Conservation (phyloP, 1,140 invertebrate genomes). For the Pygmarrhopalites habei region DNA sequence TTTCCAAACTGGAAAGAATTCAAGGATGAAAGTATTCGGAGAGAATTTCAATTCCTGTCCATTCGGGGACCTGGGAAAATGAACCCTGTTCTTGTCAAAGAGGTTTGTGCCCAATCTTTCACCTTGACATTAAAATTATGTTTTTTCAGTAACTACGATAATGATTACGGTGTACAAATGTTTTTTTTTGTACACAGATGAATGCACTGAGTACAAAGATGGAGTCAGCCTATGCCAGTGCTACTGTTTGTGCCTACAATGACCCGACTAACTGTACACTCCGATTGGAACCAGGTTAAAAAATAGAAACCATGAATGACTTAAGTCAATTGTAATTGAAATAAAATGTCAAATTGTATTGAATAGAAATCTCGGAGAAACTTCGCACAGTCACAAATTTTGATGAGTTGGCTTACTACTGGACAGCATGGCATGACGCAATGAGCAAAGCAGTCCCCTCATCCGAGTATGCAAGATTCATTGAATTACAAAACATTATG, state of each 20-base stretch:
- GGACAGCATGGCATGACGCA: conserved; percentile 50
- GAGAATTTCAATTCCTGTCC: conserved; percentile 21
- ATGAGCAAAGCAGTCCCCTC: conserved; percentile 8
- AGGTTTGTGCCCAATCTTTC: background rate
- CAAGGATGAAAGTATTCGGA: conserved; percentile 1
- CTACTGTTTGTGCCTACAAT: conserved; percentile 32
- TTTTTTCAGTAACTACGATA: background rate
- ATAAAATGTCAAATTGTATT: background rate
- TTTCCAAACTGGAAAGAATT: conserved; percentile 28
- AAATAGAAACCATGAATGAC: background rate
- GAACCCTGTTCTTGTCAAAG: background rate
- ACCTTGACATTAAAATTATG: background rate
- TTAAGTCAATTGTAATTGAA: background rate
- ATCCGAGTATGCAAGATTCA: conserved; percentile 14
- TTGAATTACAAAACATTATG: conserved; percentile 18
- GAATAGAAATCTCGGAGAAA: conserved; percentile 43
- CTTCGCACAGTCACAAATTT: conserved; percentile 44
- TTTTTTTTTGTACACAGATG: conserved; percentile 14
- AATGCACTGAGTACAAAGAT: conserved; percentile 18
- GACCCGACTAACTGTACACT: conserved; percentile 21
- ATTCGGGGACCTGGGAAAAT: conserved; percentile 10
- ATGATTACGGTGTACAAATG: background rate
- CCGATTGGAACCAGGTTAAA: conserved; percentile 6
- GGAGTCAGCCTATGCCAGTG: conserved; percentile 27
- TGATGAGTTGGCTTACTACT: conserved; percentile 52